Base-by-base conservation (phyloP, 2,888 invertebrate species). In the Ennomos erosarius region DNA sequence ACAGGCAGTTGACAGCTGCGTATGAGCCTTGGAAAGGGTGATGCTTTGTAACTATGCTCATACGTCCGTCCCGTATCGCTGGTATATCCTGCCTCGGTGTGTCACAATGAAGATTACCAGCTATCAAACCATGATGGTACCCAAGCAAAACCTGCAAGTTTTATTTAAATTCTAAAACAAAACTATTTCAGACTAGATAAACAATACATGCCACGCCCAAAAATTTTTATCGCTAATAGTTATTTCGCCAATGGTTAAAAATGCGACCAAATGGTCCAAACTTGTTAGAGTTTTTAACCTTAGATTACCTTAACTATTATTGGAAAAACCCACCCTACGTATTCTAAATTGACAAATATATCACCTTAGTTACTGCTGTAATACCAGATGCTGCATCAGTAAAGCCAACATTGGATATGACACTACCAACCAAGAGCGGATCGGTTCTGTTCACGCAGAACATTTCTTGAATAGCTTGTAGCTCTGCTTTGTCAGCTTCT, bases 31-130 rank as follows among this genome's bases (percentile, higher is more conserved):
- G 78, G 88, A 95, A 95, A 0, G 72, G 86, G 56, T 73, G 93
- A 84, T 82, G 87, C 62, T 92, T 94, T 0, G 92, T 90, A 2
- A 96, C 92, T n/a, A 96, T 93, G 70, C 90, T 74, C 40, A 93
- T 81, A 59, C 88, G 83, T 0, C 93, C 93, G 0, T 93, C 90
- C 0, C 81, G 78, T 9, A 94, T 71, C 10, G 91, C 91, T 34
- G 82, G 81, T 0, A 93, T 74, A 34, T 90, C 92, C 42, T 82
- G 79, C 4, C 93, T 84, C 1, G 96, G 95, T 1, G 76, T 84
- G 0, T 91, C 87, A 75, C 88, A 96, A 78, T 97, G 94, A 33
- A 97, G 87, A 79, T 96, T 97, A 0, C 94, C 94, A 0, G 96
- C 96, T 54, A 97, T 91, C 8, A 87, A 69, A 0, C 94, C 94